These are phyloP conservation scores for Himantopus leucocephalus DNA, from an alignment of 2,113 vertebrate species.

Conservation along the genomic window DNA sequence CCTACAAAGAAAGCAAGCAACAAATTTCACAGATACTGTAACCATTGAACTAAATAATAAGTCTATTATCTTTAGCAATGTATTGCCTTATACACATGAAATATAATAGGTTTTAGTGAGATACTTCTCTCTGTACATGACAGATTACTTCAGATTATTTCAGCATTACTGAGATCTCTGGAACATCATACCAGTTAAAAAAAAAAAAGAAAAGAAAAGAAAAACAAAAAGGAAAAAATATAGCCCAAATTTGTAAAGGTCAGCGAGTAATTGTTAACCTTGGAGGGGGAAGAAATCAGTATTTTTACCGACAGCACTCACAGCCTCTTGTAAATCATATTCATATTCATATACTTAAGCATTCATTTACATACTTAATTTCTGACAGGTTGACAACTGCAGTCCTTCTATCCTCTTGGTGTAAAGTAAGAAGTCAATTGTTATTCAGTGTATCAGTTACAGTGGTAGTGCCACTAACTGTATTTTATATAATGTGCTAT, in stretches of 20 bases:
- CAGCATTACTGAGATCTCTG: not conserved
- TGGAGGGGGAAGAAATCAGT: slow-evolving; percentile 52
- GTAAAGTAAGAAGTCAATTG: slow-evolving; percentile 83
- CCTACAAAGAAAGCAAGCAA: slow-evolving; percentile 13
- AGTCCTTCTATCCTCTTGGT: slow-evolving; percentile 67
- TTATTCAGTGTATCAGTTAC: slow-evolving; percentile 87
- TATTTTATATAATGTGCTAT: slow-evolving; percentile 89
- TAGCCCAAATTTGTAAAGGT: slow-evolving; percentile 56
- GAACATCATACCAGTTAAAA: not conserved
- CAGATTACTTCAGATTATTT: slow-evolving; percentile 34
- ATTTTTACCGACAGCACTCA: slow-evolving; percentile 46
- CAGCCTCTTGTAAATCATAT: slow-evolving; percentile 71
- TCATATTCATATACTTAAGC: slow-evolving; percentile 71
- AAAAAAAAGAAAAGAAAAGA: too few relatives aligned
- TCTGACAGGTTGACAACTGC: slow-evolving; percentile 76
- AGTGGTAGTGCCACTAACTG: slow-evolving; percentile 81
- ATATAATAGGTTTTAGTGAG: slow-evolving; percentile 39
- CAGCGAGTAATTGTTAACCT: slow-evolving; percentile 70
- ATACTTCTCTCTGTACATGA: slow-evolving; percentile 37
- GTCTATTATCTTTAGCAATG: slow-evolving; percentile 28
- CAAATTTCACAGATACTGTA: slow-evolving; percentile 4
- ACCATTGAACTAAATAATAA: slow-evolving; percentile 4
- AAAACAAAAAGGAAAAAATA: not conserved
- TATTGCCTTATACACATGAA: slow-evolving; percentile 47
- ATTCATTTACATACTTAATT: slow-evolving; percentile 86